Evolutionary conservation across 2,113 vertebrate genomes (phyloP), one percentile per base, ranked within the genome.

Genomic region (Brachyistius frenatus): DNA sequence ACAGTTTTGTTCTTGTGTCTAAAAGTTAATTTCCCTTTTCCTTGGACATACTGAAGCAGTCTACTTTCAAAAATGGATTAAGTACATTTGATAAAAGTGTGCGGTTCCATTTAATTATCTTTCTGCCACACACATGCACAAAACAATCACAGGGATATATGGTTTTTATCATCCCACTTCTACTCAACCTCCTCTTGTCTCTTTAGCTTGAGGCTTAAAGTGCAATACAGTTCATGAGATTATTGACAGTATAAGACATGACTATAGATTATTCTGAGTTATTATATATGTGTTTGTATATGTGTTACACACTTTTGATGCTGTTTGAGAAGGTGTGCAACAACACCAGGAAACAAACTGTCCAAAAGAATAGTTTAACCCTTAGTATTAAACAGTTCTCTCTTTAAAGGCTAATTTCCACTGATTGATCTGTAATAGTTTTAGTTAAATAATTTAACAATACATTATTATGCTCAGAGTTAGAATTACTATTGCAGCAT

Each of bases 181-280:
- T 57, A 50, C 16, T 35, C 37, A 68, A 16, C 36, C 37, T 47
- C 15, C 32, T 69, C 31, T 32, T 46, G 14, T 52, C 49, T 52
- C 11, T 68, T 69, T 50, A 23, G 54, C 57, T 76, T 57, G n/a
- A 62, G 54, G 63, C 64, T 72, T 55, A 62, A 73, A 63, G 32
- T 62, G 15, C 66, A 75, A 46, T 57, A 54, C 47, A 47, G 36
- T 62, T 31, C 10, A 37, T 68, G 62, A 67, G 77, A 44, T 52
- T 77, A 53, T 11, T 69, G 53, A 64, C 54, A 60, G 35, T 78
- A 30, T 54, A 54, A 46, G 30, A 36, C n/a, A 66, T 77, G 44
- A 46, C 31, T 80, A 30, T 30, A 32, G 5, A 57, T 47, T 62
- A 64, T 65, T 78, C 56, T 65, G 7, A 49, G 49, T 58, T 58